phyloP scores from a whole-genome alignment of 1,140 invertebrate species.

The Nixonia krombeini region DNA sequence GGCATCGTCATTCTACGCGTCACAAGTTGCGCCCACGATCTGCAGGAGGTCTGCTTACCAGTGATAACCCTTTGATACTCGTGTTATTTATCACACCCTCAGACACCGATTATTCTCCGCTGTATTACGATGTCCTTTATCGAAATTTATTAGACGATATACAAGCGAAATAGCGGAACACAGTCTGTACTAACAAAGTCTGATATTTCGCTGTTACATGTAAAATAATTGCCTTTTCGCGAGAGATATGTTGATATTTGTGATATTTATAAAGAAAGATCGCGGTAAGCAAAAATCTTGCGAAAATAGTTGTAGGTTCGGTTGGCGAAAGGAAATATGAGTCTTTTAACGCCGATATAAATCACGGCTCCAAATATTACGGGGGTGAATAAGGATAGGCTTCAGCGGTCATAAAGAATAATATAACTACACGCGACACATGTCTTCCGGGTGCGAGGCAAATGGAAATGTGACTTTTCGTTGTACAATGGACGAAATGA shows the following conservation, averaged over 20 bases:
- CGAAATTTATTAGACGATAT: background rate
- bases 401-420: constrained; percentile 68
- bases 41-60: constrained; percentile 56
- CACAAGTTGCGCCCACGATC: constrained; percentile 62
- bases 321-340: constrained; percentile 53
- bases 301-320: constrained; percentile 38
- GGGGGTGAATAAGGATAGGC: constrained; percentile 59
- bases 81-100: constrained; percentile 42
- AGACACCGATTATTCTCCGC: too few relatives aligned
- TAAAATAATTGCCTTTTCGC: too few relatives aligned
- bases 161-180: background rate
- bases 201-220: too few relatives aligned
- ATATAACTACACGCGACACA: constrained; percentile 71
- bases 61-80: constrained; percentile 68
- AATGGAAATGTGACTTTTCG: constrained; percentile 43
- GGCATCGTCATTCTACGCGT: constrained; percentile 68
- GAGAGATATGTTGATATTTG: constrained; percentile 32
- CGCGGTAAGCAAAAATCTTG: constrained; percentile 33
- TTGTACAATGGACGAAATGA: constrained; percentile 56
- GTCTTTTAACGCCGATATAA: constrained; percentile 69
- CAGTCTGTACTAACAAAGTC: too few relatives aligned
- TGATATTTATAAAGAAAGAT: constrained; percentile 24
- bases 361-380: constrained; percentile 68
- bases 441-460: constrained; percentile 61
- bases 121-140: background rate